A percentile compares a stretch with the other conserved stretches of the same genome.
Conservation (phyloP, 2,113 vertebrate species). For the Ceyx melanurus region DNA sequence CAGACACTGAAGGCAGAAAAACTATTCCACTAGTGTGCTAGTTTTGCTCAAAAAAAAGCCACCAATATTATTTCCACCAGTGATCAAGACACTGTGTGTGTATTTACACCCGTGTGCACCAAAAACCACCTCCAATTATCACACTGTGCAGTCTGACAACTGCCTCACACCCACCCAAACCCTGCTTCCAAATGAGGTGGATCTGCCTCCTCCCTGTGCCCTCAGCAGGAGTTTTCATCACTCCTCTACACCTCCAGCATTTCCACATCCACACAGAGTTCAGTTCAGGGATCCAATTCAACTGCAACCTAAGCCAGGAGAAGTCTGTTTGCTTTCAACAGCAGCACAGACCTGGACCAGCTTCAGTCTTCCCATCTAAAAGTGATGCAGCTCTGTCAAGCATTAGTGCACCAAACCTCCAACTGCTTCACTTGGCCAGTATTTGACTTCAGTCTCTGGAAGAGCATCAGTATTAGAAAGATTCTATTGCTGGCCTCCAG, state of each 20-base stretch:
- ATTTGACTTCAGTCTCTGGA: neutral
- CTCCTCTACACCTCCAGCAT: neutral
- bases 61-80: neutral
- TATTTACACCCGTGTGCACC: rapidly evolving
- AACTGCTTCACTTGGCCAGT: neutral
- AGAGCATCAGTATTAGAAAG: neutral
- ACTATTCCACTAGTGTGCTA: rapidly evolving
- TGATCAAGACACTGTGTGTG: rapidly evolving
- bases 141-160: neutral
- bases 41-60: neutral
- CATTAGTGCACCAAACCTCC: neutral
- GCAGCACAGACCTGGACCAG: neutral
- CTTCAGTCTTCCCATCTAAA: neutral
- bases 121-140: too few species aligned
- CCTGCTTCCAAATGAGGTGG: neutral
- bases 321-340: neutral
- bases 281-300: rapidly evolving
- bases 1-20: neutral
- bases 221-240: rapidly evolving
- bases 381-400: neutral
- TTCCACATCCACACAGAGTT: neutral
- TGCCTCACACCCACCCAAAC: neutral
- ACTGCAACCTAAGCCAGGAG: neutral
- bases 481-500: neutral
- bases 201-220: neutral